Conservation (phyloP, 2,797 vertebrate genomes). For the Todus mexicanus region DNA sequence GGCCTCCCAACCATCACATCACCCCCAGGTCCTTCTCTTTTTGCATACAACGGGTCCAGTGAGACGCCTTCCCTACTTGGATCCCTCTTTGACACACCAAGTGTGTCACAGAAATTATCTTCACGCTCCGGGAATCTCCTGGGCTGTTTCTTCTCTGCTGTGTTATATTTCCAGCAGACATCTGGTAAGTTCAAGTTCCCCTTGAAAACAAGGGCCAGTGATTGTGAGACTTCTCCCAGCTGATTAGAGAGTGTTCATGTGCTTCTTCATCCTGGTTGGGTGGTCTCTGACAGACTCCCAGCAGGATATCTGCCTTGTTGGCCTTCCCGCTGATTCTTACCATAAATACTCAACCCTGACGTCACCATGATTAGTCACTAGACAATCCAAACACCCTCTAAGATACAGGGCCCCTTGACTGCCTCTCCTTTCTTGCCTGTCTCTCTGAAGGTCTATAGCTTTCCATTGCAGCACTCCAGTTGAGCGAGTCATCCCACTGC, state of each 20-base stretch:
- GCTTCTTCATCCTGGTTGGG: not conserved
- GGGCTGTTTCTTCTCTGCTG: too few species aligned
- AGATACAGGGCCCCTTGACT: too few species aligned
- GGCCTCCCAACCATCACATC: too few species aligned
- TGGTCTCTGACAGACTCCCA: not conserved
- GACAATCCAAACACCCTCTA: too few species aligned
- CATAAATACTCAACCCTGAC: too few species aligned
- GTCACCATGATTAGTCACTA: too few species aligned
- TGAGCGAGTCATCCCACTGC: not conserved
- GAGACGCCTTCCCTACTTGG: not conserved
- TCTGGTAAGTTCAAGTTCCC: too few species aligned
- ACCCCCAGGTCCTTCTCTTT: not conserved
- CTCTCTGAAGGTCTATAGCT: not conserved
- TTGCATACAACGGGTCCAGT: too few species aligned
- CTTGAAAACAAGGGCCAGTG: not conserved
- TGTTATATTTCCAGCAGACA: too few species aligned
- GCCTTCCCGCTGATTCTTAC: too few species aligned
- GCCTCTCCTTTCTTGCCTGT: not conserved
- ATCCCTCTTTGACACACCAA: not conserved
- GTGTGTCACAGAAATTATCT: not conserved
- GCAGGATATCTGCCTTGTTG: too few species aligned
- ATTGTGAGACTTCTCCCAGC: not conserved
- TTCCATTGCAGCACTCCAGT: not conserved
- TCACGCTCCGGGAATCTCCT: too few species aligned
- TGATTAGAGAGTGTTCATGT: not conserved